Evolutionary conservation across 2,113 vertebrate species (phyloP).

Genomic region (Lucifuga dentata): DNA sequence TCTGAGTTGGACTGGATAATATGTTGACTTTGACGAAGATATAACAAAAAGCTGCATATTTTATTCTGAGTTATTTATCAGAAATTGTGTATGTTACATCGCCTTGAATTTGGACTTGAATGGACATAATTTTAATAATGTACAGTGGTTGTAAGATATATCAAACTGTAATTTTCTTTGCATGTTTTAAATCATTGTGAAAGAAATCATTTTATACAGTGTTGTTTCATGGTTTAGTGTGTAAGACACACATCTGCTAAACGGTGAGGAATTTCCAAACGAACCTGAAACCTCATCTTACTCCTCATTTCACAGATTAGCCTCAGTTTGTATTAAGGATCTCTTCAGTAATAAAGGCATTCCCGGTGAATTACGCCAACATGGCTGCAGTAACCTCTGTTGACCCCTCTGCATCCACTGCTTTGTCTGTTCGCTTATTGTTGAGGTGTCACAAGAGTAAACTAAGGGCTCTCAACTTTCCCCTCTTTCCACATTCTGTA

Average conservation of each 20-base stretch:
- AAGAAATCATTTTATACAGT: conserved; percentile 74
- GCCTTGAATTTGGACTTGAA: conserved; percentile 42
- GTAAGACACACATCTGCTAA: conserved; percentile 32
- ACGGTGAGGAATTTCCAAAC: conserved; percentile 8
- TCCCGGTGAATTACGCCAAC: conserved; percentile 68
- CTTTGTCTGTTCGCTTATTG: conserved; percentile 56
- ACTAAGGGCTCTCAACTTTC: conserved; percentile 88
- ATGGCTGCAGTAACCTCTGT: conserved; percentile 70
- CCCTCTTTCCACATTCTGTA: conserved; percentile 91
- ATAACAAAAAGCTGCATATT: conserved; percentile 71
- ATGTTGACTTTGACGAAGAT: conserved; percentile 29
- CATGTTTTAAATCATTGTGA: conserved; percentile 68
- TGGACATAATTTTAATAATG: conserved; percentile 70
- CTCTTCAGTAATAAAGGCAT: conserved; percentile 59
- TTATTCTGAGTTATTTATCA: conserved; percentile 78
- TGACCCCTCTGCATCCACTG: conserved; percentile 70
- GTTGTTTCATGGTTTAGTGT: conserved; percentile 60
- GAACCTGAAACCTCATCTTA: background rate
- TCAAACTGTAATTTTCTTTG: conserved; percentile 50
- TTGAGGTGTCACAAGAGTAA: conserved; percentile 39
- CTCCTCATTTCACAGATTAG: conserved; percentile 26
- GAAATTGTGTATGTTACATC: conserved; percentile 55
- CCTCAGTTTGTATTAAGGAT: conserved; percentile 32
- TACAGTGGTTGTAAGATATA: conserved; percentile 61
- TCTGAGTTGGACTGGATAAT: conserved; percentile 33